A percentile compares a stretch with the other conserved stretches of the same genome.
Conservation (phyloP, 2,113 vertebrate genomes). For the Orcinus orca region DNA sequence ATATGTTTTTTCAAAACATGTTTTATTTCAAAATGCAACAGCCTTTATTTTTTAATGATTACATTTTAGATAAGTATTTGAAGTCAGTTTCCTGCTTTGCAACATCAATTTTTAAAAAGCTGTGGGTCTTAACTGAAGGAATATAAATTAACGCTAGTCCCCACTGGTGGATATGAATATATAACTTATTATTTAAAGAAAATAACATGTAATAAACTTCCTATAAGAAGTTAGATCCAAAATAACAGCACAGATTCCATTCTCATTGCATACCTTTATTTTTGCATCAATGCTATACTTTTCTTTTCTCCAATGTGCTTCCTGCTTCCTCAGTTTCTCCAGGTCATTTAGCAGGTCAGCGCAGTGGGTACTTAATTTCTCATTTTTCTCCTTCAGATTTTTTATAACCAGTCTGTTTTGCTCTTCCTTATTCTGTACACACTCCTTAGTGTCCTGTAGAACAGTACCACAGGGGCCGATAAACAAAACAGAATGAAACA, state of each 20-base stretch:
- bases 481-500: slow-evolving; percentile 79
- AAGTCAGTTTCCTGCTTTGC: slow-evolving; percentile 89
- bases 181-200: slow-evolving; percentile 87
- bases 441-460: slow-evolving; percentile 89
- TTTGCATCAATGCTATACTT: slow-evolving; percentile 85
- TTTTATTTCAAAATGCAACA: slow-evolving; percentile 82
- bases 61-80: slow-evolving; percentile 88
- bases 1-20: slow-evolving; percentile 63
- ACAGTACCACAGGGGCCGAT: slow-evolving; percentile 84
- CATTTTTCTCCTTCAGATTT: slow-evolving; percentile 90
- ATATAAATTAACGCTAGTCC: slow-evolving; percentile 89
- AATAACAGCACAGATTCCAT: slow-evolving; percentile 65
- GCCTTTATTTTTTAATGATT: slow-evolving; percentile 87
- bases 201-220: slow-evolving; percentile 81
- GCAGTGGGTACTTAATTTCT: slow-evolving; percentile 88
- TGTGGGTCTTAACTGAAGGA: slow-evolving; percentile 87
- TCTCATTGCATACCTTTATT: slow-evolving; percentile 88
- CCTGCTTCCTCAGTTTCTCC: slow-evolving; percentile 91
- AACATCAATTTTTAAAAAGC: slow-evolving; percentile 92
- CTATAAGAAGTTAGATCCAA: slow-evolving; percentile 76
- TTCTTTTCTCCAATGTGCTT: slow-evolving; percentile 86
- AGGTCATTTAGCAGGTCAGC: slow-evolving; percentile 92
- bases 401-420: slow-evolving; percentile 89
- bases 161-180: slow-evolving; percentile 87
- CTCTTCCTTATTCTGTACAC: slow-evolving; percentile 88